Evolutionary conservation across 2,113 vertebrate genomes (phyloP), one percentile per base, ranked within the genome.

Genomic region (Psettodes erumei): DNA sequence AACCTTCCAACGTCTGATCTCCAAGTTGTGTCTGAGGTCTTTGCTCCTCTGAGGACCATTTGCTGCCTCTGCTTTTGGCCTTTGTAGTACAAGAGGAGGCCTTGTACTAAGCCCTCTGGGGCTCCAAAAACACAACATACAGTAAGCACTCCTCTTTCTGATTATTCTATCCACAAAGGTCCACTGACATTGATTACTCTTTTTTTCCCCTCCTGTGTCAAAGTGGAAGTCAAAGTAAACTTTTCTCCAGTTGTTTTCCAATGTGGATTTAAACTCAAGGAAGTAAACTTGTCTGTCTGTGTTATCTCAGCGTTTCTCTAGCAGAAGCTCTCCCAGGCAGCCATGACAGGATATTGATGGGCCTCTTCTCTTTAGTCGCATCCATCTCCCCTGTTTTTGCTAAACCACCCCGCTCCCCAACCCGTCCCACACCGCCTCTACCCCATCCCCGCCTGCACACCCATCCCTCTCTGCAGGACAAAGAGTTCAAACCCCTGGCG

Each of bases 341-440:
- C 84, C 53, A 56, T 89, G 91, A 90, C 90, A 91, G 82, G 63
- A 85, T 88, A 92, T 88, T 91, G 91, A 92, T 86, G 85, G 66
- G 51, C 71, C 55, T 61, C 74, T 79, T 89, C 78, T 86, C 68
- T 61, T 60, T 54, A 35, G 71, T 74, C 61, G 33, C 70, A 16
- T 72, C 72, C 11, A 38, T 77, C 73, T 30, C 67, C 58, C 38
- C 60, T 30, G 42, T 64, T 81, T 61, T 86, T 71, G 56, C 79
- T 58, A 58, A 78, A 67, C 60, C 60, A 65, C 71, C 73, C 27
- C 27, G 19, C 62, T 23, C 38, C 33, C 21, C 19, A 19, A 30
- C n/a, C 43, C 42, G 11, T 12, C 53, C 4, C 32, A 38, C 64
- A 51, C 45, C 80, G 55, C 42, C 64, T 30, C 50, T 54, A 12